These are phyloP conservation scores for Anagyrus pseudococci DNA, from an alignment of 2,888 invertebrate genomes.

Conservation along the genomic window DNA sequence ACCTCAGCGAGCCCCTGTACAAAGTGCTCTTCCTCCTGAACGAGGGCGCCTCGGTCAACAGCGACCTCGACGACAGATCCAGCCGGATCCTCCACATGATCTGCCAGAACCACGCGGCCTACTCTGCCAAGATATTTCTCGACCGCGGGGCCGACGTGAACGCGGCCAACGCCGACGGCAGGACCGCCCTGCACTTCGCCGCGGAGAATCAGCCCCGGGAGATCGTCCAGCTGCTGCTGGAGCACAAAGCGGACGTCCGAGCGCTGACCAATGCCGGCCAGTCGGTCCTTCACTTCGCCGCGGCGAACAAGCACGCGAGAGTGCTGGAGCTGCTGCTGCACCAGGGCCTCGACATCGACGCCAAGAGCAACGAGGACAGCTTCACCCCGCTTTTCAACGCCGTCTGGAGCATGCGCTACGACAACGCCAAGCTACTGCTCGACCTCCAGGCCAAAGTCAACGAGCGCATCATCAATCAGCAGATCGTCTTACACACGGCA, in stretches of 20 bases:
- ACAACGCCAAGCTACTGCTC: slow-evolving; percentile 16
- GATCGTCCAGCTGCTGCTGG: slow-evolving; percentile 11
- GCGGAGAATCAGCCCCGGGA: slow-evolving; percentile 15
- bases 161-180: slow-evolving; percentile 14
- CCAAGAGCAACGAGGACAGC: slow-evolving; percentile 16
- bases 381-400: slow-evolving; percentile 27
- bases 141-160: slow-evolving; percentile 22
- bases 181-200: slow-evolving; percentile 21
- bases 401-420: slow-evolving; percentile 19
- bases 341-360: slow-evolving; percentile 13
- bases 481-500: slow-evolving; percentile 24
- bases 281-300: slow-evolving; percentile 27
- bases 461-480: slow-evolving; percentile 20
- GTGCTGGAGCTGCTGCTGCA: slow-evolving; percentile 19
- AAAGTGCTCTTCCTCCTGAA: slow-evolving; percentile 21
- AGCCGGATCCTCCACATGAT: slow-evolving; percentile 27
- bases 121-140: slow-evolving; percentile 20
- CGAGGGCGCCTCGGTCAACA: slow-evolving; percentile 17
- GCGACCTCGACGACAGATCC: neutral
- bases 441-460: slow-evolving; percentile 9
- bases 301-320: slow-evolving; percentile 12
- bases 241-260: slow-evolving; percentile 14
- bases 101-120: slow-evolving; percentile 22
- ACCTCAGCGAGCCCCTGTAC: slow-evolving; percentile 5
- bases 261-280: slow-evolving; percentile 13